phyloP scores from a whole-genome alignment of 2,113 vertebrate species.

The Gallinago undulata region DNA sequence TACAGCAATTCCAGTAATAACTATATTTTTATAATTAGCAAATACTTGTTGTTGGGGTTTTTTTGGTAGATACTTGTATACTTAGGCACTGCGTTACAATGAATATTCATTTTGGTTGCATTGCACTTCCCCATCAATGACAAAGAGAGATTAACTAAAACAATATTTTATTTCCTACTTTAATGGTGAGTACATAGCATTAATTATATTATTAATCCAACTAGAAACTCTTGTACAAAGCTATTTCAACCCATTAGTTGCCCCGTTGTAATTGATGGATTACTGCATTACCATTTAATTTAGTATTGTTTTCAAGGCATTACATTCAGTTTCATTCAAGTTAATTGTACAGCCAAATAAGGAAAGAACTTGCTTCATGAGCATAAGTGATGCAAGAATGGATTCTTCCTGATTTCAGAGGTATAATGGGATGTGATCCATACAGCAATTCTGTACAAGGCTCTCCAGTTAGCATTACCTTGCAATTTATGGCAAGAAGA shows the following conservation, averaged over 20 bases:
- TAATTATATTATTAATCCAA: slow-evolving; percentile 78
- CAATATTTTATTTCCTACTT: slow-evolving; percentile 74
- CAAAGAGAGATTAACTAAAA: slow-evolving; percentile 71
- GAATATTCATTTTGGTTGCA: slow-evolving; percentile 58
- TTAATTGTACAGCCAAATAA: slow-evolving; percentile 76
- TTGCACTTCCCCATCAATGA: slow-evolving; percentile 42
- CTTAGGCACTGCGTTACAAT: neutral
- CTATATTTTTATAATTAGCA: neutral
- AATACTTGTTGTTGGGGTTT: neutral
- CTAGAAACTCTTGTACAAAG: slow-evolving; percentile 72
- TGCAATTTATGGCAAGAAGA: slow-evolving; percentile 10
- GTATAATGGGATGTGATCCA: slow-evolving; percentile 41
- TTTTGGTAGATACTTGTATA: neutral
- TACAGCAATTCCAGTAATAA: neutral
- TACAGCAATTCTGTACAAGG: neutral
- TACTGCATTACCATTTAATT: slow-evolving; percentile 78
- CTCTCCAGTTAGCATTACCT: neutral
- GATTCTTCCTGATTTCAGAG: slow-evolving; percentile 46
- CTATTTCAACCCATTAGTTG: slow-evolving; percentile 72
- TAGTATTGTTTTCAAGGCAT: slow-evolving; percentile 77
- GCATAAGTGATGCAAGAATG: slow-evolving; percentile 35
- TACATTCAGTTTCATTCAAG: slow-evolving; percentile 68
- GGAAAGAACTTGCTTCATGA: slow-evolving; percentile 61
- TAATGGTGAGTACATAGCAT: slow-evolving; percentile 68
- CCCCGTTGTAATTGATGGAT: slow-evolving; percentile 73